Evolutionary conservation across 2,113 vertebrate genomes (phyloP), one percentile per base, ranked within the genome.

Genomic region (Monarcha castaneiventris): DNA sequence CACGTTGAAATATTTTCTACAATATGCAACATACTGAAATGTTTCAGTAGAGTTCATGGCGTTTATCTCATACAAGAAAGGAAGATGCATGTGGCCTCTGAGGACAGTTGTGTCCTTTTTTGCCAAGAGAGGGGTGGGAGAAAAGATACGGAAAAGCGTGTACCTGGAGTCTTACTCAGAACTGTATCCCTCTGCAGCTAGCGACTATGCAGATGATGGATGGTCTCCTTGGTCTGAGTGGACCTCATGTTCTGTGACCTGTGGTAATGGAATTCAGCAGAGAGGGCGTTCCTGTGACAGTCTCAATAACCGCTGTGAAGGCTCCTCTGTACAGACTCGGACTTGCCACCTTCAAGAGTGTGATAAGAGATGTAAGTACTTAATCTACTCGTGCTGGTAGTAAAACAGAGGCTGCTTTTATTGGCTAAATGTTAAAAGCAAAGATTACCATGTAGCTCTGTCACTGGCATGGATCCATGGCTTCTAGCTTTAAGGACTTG

Each of bases 211-310:
- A 9, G 99, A 99, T 15, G 99, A 99, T 20, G 98, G 98, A 69
- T 99, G 99, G 99, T 99, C 99, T 29, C 99, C 99, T 10, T 99
- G 99, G 99, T 99, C 99, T 56, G 99, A 99, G 79, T 99, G 99
- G 99, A 99, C 99, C 23, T 98, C 98, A 22, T 99, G 99, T 96
- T 99, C 99, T 0, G 98, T 98, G 48, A 99, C 99, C 21, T 99
- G 99, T 77, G 99, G 99, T 41, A 98, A 99, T 14, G 99, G 99
- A 18, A 98, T 99, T 94, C 99, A 99, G 97, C 99, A 99, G 97
- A 98, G 99, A 5, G 99, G 99, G 33, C 98, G 99, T 58, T 99
- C 99, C 85, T 99, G 99, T 13, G 99, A 99, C 87, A 99, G 99
- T 78, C 99, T 99, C 98, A 99, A 99, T 96, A 99, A 98, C 96